phyloP scores from a whole-genome alignment of 2,888 invertebrate species.

The Ferdinandea cuprea region DNA sequence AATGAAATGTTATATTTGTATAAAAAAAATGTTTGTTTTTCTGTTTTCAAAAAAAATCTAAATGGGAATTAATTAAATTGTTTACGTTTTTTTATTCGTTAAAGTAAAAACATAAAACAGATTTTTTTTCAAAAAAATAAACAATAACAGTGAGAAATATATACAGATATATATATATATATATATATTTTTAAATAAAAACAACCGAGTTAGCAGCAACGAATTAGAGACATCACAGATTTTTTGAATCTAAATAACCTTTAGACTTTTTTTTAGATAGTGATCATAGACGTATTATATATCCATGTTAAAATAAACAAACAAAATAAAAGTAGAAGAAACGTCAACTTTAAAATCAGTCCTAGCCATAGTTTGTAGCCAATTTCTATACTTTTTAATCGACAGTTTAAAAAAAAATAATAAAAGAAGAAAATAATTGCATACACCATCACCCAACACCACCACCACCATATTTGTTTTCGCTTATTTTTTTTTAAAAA shows the following conservation, averaged over 20 bases:
- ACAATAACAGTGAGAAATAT: constrained; percentile 51
- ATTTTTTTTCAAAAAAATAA: constrained; percentile 41
- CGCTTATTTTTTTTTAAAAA: constrained; percentile 24
- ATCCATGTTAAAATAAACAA: constrained; percentile 58
- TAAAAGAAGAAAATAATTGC: constrained; percentile 11
- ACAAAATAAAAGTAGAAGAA: constrained; percentile 11
- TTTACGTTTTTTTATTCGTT: constrained; percentile 56
- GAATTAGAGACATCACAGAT: constrained; percentile 75
- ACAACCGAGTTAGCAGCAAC: constrained; percentile 74
- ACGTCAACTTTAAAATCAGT: constrained; percentile 56
- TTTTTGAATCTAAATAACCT: constrained; percentile 63
- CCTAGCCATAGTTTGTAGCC: constrained; percentile 70
- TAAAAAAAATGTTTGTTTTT: constrained; percentile 36
- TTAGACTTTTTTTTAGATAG: constrained; percentile 63
- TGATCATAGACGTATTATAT: constrained; percentile 68
- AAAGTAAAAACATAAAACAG: constrained; percentile 18
- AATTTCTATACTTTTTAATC: constrained; percentile 60
- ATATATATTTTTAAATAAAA: constrained; percentile 60
- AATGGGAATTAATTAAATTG: constrained; percentile 26
- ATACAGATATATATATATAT: constrained; percentile 42
- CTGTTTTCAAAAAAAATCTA: constrained; percentile 25
- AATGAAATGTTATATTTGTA: constrained; percentile 42
- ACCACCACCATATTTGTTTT: constrained; percentile 60
- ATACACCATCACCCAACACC: constrained; percentile 67
- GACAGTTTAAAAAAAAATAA: constrained; percentile 34